A percentile compares a stretch with the other conserved stretches of the same genome.
These are phyloP conservation scores for Nephrotoma guestfalica DNA, from an alignment of 2,888 invertebrate genomes.

Conservation along the genomic window DNA sequence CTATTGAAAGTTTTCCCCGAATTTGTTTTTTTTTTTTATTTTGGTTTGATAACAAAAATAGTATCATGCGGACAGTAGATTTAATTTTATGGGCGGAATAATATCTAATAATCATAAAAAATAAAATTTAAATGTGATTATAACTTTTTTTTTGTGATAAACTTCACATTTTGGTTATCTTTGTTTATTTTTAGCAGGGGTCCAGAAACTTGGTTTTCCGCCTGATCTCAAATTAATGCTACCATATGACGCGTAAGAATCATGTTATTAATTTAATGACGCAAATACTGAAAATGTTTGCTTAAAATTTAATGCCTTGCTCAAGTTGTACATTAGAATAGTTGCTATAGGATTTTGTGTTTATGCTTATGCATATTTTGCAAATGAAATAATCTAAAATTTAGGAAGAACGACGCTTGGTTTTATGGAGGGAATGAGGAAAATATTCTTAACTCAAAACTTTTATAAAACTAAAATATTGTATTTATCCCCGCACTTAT, in stretches of 20 bases:
- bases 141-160: background rate
- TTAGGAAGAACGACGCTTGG: too few species aligned
- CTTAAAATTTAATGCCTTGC: background rate
- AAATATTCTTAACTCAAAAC: background rate
- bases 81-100: background rate
- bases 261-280: background rate
- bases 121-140: background rate
- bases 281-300: background rate
- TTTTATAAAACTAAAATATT: too few species aligned
- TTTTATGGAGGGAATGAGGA: background rate
- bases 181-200: background rate
- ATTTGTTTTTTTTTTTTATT: background rate
- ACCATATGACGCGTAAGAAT: too few species aligned
- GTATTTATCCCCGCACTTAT: background rate
- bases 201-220: background rate
- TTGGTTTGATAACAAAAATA: background rate
- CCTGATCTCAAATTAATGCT: background rate
- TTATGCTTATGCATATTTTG: background rate
- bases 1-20: background rate
- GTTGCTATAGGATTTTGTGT: background rate
- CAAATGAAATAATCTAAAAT: background rate
- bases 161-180: background rate
- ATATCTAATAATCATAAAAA: background rate
- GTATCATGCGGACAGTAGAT: background rate
- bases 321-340: background rate